A percentile compares a stretch with the other conserved stretches of the same genome.
These are phyloP conservation scores for Porphyrio hochstetteri DNA, from an alignment of 2,113 vertebrate species.

Conservation along the genomic window DNA sequence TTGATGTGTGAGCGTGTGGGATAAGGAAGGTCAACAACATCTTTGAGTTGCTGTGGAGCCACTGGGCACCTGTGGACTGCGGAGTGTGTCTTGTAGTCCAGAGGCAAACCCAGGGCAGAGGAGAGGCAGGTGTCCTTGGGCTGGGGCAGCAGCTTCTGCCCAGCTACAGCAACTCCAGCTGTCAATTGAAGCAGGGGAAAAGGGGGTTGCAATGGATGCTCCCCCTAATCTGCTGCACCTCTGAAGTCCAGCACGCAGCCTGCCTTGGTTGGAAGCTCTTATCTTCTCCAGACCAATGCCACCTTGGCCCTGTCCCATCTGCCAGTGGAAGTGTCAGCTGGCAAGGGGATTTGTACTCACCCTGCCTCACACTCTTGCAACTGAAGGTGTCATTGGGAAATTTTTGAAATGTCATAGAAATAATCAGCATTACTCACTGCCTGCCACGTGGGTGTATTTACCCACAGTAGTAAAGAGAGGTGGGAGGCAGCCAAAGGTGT, in stretches of 20 bases:
- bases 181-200: background rate
- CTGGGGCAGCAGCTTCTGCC: background rate
- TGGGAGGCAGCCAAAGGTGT: background rate
- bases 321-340: background rate
- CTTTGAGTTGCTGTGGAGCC: background rate
- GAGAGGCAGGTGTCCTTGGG: background rate
- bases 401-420: background rate
- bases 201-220: background rate
- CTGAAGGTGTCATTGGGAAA: background rate
- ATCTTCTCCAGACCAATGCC: background rate
- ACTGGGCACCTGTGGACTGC: background rate
- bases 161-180: background rate
- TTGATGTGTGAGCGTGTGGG: rapidly evolving
- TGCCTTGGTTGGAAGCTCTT: background rate
- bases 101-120: background rate
- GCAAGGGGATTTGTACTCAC: background rate
- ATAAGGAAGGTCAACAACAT: background rate
- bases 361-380: rapidly evolving
- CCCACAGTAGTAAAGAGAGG: background rate
- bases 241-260: rapidly evolving
- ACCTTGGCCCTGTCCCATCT: background rate
- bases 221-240: background rate
- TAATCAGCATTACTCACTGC: background rate
- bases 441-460: background rate
- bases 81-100: background rate